Base-by-base conservation (phyloP, 2,797 vertebrate genomes). In the Pelodytes ibericus region DNA sequence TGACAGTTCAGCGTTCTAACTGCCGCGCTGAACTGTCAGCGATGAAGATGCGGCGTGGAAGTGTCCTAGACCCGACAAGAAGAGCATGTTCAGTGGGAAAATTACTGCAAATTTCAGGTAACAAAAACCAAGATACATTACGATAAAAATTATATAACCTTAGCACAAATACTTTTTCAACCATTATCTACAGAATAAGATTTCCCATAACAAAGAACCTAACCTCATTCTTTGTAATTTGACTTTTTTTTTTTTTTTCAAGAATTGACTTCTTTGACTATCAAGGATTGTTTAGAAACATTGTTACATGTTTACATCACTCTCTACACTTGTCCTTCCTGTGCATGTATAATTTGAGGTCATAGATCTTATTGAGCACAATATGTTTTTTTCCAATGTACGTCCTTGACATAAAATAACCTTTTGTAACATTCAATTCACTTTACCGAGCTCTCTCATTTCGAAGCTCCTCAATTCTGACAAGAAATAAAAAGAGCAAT, bases 401-500 rank as follows among this genome's bases (percentile, higher is more conserved):
- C 53, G 53, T 39, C 62, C 62, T 72, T 78, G 69, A 61, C 69
- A 67, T 44, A 41, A 22, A 18, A 30, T 60, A 67, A 78, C 61
- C 76, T 68, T 31, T 72, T 22, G 69, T 68, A 68, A 73, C 30
- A 44, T 56, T 68, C 57, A 56, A 31, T 69, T 79, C 56, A 62
- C 70, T 69, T 61, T 79, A n/a, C 70, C 31, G 64, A 68, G 47
- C 64, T 44, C 41, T 67, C 57, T 53, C 41, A 68, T 73, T 73
- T 53, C 30, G 44, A 79, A 79, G 25, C 71, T 56, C 30, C 56
- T 73, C 26, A 62, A 24, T 69, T 79, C 70, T 68, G 71, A 79
- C 76, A 73, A 79, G 63, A 71, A 77, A 65, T 77, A 65, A 77
- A 71, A 59, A 71, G 75, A 73, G 47, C 44, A 72, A 78, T 68